Evolutionary conservation across 2,888 invertebrate species (phyloP).

Genomic region (Pseudanteris insignis): DNA sequence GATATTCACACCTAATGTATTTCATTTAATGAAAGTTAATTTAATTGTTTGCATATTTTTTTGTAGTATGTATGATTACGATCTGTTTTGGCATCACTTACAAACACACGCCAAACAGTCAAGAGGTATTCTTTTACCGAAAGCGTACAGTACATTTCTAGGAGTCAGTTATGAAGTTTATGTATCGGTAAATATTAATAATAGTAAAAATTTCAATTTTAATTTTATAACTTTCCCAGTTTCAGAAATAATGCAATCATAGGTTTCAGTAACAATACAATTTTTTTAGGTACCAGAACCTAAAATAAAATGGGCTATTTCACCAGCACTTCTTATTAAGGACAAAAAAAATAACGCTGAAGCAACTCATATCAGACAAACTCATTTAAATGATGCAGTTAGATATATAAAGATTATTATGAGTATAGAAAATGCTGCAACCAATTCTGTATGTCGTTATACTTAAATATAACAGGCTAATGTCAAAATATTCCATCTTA

Average conservation of each 20-base stretch:
- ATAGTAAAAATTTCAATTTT: neutral
- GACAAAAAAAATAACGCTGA: slow-evolving; percentile 69
- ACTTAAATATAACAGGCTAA: neutral
- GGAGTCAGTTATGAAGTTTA: slow-evolving; percentile 53
- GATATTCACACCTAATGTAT: too few species aligned
- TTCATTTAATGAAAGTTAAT: too few species aligned
- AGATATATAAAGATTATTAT: slow-evolving; percentile 42
- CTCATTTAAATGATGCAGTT: slow-evolving; percentile 69
- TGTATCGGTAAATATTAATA: slow-evolving; percentile 49
- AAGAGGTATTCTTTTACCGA: slow-evolving; percentile 49
- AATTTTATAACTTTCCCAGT: too few species aligned
- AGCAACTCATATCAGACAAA: slow-evolving; percentile 66
- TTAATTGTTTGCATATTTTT: too few species aligned
- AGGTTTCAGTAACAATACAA: too few species aligned
- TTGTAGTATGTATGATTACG: slow-evolving; percentile 46
- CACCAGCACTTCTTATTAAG: slow-evolving; percentile 69
- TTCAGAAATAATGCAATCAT: too few species aligned
- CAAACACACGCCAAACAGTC: slow-evolving; percentile 42
- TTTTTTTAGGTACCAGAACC: slow-evolving; percentile 57
- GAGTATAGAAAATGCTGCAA: slow-evolving; percentile 41
- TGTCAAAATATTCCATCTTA: neutral
- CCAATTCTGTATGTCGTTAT: slow-evolving; percentile 22
- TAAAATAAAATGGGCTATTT: slow-evolving; percentile 58
- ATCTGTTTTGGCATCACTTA: slow-evolving; percentile 53
- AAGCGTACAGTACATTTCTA: slow-evolving; percentile 47